Evolutionary conservation across 2,113 vertebrate genomes (phyloP), one percentile per base, ranked within the genome.

Genomic region (Tragulus kanchil): DNA sequence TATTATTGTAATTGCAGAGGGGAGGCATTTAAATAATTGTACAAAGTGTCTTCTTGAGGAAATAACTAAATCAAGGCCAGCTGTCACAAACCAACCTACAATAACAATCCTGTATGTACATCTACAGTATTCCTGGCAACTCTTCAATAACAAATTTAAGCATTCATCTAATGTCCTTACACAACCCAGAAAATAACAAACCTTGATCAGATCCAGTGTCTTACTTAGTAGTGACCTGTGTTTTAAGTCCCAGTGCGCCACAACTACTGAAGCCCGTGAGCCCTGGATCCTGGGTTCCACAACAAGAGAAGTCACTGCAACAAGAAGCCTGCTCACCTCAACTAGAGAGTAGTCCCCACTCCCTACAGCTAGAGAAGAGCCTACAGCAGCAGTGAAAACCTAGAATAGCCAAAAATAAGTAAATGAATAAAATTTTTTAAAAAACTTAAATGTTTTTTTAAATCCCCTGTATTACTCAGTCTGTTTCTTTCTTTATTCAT

Each of bases 11-110:
- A 98, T 97, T 98, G 95, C 85, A 95, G 89, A 97, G 94, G 81
- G 50, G 84, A 98, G 81, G 90, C 61, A 96, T 97, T 97, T 95
- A 96, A 97, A 97, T 98, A 97, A 97, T 98, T 97, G 96, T 97
- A 97, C 96, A 87, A 92, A 98, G 95, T 97, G 82, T 97, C 97
- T 98, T 97, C 96, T 97, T 95, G 92, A 97, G 93, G 97, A 97
- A 97, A 96, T 97, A 98, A 96, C 95, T 96, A 97, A 97, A 97
- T 96, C 96, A 97, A 92, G 84, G 64, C 92, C 97, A 96, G 96
- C 92, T 98, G 97, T 98, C 97, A 97, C 64, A 88, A 97, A 65
- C 92, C 82, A 92, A 75, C 89, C 96, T 95, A 88, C 64, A 97
- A 69, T 97, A 96, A 97, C 94, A 97, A 97, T 96, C 89, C 92